These are phyloP conservation scores for Phrynocephalus forsythii DNA, from an alignment of 2,797 vertebrate species.

Conservation along the genomic window DNA sequence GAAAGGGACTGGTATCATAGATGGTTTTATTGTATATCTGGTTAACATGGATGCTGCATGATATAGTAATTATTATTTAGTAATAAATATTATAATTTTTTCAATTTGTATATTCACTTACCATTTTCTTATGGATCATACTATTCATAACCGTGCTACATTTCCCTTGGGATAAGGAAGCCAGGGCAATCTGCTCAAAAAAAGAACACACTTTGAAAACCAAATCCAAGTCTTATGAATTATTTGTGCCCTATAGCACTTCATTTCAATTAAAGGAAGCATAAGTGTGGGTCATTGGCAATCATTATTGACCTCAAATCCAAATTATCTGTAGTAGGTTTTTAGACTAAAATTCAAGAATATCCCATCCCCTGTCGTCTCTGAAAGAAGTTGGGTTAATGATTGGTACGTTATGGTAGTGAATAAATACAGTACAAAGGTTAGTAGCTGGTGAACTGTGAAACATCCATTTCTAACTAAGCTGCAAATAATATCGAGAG, in stretches of 20 bases:
- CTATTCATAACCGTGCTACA: background rate
- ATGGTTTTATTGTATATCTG: too few species aligned
- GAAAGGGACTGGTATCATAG: too few species aligned
- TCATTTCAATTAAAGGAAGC: background rate
- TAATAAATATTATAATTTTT: background rate
- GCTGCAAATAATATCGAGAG: background rate
- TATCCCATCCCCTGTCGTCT: too few species aligned
- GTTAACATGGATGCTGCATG: too few species aligned
- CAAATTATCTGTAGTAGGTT: background rate
- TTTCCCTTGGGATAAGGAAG: conserved; percentile 12
- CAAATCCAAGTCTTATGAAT: background rate
- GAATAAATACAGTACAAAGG: background rate
- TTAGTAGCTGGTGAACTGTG: background rate
- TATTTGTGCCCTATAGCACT: too few species aligned
- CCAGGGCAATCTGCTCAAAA: background rate
- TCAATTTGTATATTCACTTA: background rate
- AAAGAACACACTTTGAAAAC: background rate
- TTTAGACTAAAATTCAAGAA: background rate
- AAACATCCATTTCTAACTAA: background rate
- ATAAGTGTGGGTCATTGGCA: background rate
- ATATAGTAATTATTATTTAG: too few species aligned
- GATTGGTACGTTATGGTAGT: background rate
- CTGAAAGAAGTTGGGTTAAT: background rate
- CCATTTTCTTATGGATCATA: background rate
- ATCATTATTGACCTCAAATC: background rate